Evolutionary conservation across 2,888 invertebrate species (phyloP), one percentile per base, ranked within the genome.

Genomic region (Drosophila trichaetosa): DNA sequence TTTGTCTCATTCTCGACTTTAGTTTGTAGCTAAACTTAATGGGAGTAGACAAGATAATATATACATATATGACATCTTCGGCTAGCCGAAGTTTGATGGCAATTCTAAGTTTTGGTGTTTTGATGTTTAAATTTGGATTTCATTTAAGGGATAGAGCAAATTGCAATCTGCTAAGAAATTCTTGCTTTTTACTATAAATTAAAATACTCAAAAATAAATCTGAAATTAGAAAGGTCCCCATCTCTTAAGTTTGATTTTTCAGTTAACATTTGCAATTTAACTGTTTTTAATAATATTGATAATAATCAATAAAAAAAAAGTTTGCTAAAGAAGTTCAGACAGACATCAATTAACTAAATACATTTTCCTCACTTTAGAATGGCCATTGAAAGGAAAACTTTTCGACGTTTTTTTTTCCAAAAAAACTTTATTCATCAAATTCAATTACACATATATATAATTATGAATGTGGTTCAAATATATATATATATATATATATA

Each of bases 351-450:
- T 13, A 46, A 46, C 16, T 24, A 24, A 16, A 24, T 6, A 2
- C 5, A 24, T 49, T 16, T 33, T 11, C 38, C 18, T 29, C 38
- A 27, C 11, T 16, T 67, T 62, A 62, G 54, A 78, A 61, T 42
- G 10, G n/a, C 75, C 62, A 56, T 59, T 24, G 11, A 1, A 5
- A 7, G 8, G n/a, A n/a, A 11, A n/a, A 31, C n/a, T 60, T 21
- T 54, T 48, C 49, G 27, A 51, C n/a, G 52, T 53, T 76, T 76
- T 82, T 82, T 80, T 79, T 46, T 69, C 73, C 73, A 63, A 71
- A 81, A 76, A 71, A 75, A 69, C 61, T 79, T 85, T 85, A 85
- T 85, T 85, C 63, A 86, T 71, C 63, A 63, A 79, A 70, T 73
- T 67, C 24, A 68, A 72, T 68, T 83, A 88, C 87, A 81, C 64